Conservation (phyloP, 2,797 vertebrate species). For the Austrolebias charrua region DNA sequence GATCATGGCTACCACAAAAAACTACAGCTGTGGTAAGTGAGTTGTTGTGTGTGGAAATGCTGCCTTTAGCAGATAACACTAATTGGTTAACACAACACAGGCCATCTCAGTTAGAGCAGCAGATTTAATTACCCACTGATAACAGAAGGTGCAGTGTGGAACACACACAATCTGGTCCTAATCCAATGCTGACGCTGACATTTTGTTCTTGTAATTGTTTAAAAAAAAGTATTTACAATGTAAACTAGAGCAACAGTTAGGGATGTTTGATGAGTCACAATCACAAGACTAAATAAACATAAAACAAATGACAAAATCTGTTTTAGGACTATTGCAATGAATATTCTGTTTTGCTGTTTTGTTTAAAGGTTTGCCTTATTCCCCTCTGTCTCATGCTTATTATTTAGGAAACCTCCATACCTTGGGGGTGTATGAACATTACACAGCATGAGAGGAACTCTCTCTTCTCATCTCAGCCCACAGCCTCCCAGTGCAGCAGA, state of each 20-base stretch:
- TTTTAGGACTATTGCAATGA: background rate
- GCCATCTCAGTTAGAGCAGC: conserved; percentile 11
- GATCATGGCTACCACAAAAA: background rate
- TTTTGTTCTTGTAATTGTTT: background rate
- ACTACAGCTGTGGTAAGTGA: conserved; percentile 10
- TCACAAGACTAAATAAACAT: background rate
- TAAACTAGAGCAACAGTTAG: background rate
- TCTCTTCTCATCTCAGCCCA: conserved; percentile 56
- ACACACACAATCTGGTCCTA: background rate
- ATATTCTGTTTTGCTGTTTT: background rate
- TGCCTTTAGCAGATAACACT: conserved; percentile 4
- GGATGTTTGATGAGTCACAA: background rate
- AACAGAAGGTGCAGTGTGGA: background rate
- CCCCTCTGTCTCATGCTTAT: conserved; percentile 21
- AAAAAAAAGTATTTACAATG: background rate
- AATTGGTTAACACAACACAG: conserved; percentile 18
- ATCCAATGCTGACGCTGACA: background rate
- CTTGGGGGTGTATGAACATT: conserved; percentile 53
- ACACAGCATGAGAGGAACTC: conserved; percentile 62
- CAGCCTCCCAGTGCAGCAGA: conserved; percentile 49
- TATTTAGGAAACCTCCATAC: conserved; percentile 67
- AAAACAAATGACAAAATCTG: conserved; percentile 1
- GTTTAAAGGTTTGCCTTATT: conserved; percentile 21
- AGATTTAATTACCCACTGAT: conserved; percentile 23
- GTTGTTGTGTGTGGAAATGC: conserved; percentile 3